Conservation (phyloP, 1,140 invertebrate genomes). For the Drosophila trapezifrons region DNA sequence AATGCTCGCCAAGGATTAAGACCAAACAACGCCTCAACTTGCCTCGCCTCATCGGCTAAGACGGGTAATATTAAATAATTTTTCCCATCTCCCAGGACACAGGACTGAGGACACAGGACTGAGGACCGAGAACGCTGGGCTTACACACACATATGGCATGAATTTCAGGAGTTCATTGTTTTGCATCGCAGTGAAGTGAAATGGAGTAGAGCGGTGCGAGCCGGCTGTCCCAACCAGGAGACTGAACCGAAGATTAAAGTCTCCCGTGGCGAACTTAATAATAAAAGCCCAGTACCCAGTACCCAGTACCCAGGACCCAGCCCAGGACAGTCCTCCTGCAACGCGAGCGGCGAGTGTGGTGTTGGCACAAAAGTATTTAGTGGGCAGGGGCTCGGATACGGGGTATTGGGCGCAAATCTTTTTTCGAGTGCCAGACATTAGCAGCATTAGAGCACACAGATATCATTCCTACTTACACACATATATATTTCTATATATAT, state of each 20-base stretch:
- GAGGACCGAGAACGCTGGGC: slow-evolving; percentile 13
- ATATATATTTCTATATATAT: slow-evolving; percentile 25
- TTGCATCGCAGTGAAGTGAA: slow-evolving; percentile 67
- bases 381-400: slow-evolving; percentile 19
- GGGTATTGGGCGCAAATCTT: slow-evolving; percentile 64
- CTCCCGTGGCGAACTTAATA: slow-evolving; percentile 81
- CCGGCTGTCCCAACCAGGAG: slow-evolving; percentile 54
- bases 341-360: slow-evolving; percentile 42
- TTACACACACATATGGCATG: slow-evolving; percentile 67
- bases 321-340: slow-evolving; percentile 11
- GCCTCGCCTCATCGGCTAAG: slow-evolving; percentile 56
- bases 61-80: slow-evolving; percentile 82
- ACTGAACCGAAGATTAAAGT: slow-evolving; percentile 79
- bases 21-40: slow-evolving; percentile 72
- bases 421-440: slow-evolving; percentile 80
- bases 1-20: slow-evolving; percentile 78
- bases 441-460: slow-evolving; percentile 73
- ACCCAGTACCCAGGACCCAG: slow-evolving; percentile 4
- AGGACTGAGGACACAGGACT: slow-evolving; percentile 18
- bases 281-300: slow-evolving; percentile 71
- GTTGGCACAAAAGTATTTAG: slow-evolving; percentile 63
- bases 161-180: slow-evolving; percentile 76
- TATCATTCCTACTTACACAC: slow-evolving; percentile 38
- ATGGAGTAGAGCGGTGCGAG: slow-evolving; percentile 33
- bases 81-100: slow-evolving; percentile 51